phyloP scores from a whole-genome alignment of 92 coral and sea anemone genomes.

The Heteractis magnifica region DNA sequence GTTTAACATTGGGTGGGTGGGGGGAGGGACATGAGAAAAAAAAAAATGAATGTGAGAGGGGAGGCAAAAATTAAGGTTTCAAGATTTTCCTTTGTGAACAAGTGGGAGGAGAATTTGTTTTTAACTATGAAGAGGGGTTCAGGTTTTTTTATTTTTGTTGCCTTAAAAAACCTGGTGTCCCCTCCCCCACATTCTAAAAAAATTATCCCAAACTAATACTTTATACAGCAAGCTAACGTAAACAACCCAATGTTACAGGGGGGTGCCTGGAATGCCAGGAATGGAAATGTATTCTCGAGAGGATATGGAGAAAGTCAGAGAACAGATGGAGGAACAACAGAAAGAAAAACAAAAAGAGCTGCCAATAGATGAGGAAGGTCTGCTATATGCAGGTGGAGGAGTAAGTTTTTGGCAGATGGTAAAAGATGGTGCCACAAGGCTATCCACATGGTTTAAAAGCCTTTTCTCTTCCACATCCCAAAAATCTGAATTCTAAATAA shows the following conservation, averaged over 20 bases:
- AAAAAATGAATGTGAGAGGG: too few relatives aligned
- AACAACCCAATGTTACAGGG: conserved; percentile 47
- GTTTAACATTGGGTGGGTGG: too few relatives aligned
- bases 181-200: too few relatives aligned
- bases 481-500: conserved; percentile 35
- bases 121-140: too few relatives aligned
- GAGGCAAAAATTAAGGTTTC: too few relatives aligned
- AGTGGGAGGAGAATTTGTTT: too few relatives aligned
- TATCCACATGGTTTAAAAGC: conserved; percentile 78
- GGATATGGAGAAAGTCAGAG: conserved; percentile 70
- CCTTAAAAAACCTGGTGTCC: too few relatives aligned
- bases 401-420: conserved; percentile 78
- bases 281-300: conserved; percentile 99
- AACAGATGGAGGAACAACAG: conserved; percentile 56
- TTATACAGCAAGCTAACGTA: neutral
- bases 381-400: conserved; percentile 52
- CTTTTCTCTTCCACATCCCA: conserved; percentile 53
- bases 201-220: too few relatives aligned
- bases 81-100: too few relatives aligned
- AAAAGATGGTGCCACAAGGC: conserved; percentile 47
- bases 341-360: conserved; percentile 39
- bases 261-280: conserved; percentile 98
- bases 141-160: neutral
- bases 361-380: conserved; percentile 41
- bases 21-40: too few relatives aligned